Evolutionary conservation across 2,797 vertebrate species (phyloP), one percentile per base, ranked within the genome.

Genomic region (Linurgus olivaceus): DNA sequence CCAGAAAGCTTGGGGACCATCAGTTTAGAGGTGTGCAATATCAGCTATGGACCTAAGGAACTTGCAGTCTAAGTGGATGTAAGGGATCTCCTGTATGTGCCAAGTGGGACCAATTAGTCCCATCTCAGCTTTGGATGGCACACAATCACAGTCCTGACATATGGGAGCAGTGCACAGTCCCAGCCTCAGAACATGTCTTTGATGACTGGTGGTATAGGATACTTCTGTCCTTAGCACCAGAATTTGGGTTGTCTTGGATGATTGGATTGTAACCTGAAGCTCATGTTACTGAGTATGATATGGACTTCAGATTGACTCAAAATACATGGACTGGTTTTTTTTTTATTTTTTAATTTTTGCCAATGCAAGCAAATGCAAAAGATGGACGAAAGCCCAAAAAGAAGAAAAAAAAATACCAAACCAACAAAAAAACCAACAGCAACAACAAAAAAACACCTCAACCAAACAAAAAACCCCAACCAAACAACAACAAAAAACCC

Each of bases 81-180:
- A 33, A 58, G 28, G 11, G 10, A 44, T 63, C 17, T 55, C 9
- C 19, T 67, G 10, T 63, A 25, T 78, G 40, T 71, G 61, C 15
- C 42, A 57, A 68, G 25, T 50, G 58, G 12, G 20, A 66, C 40
- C 5, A n/a, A 15, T 38, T 70, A 33, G 19, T 83, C 10, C 20
- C 4, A 4, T 38, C 38, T 65, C 66, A 57, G 13, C 31, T 83
- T 44, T 67, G 25, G 28, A 25, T 40, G 37, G 40, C 77, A 26
- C 25, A 8, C 25, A 63, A 19, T 73, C 13, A 24, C 15, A 0
- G 0, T 70, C 13, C 3, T 3, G 63, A 13, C 5, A 18, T 8
- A 65, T 47, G 54, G 20, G 18, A 65, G 21, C 11, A 10, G 14
- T 20, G 23, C 45, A 15, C 26, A 20, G 45, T 31, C 45, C 9